Conservation (phyloP, 2,888 invertebrate species). For the Atrina japonica region DNA sequence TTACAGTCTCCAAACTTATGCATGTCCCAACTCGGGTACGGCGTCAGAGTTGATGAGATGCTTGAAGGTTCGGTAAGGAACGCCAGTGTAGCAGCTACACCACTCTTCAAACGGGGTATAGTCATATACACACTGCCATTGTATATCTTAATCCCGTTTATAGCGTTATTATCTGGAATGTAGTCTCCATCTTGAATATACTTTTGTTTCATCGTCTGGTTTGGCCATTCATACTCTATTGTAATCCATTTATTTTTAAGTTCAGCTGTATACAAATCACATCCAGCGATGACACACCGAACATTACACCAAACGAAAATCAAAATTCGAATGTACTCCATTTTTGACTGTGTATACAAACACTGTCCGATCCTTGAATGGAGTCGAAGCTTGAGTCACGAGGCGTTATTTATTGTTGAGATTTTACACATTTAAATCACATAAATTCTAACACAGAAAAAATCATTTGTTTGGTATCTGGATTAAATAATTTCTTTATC, state of each 20-base stretch:
- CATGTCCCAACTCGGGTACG: constrained; percentile 62
- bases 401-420: too few relatives aligned
- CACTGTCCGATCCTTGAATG: too few relatives aligned
- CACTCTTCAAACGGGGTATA: constrained; percentile 56
- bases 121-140: constrained; percentile 55
- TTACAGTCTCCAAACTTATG: constrained; percentile 56
- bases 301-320: too few relatives aligned
- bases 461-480: too few relatives aligned
- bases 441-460: too few relatives aligned
- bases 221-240: constrained; percentile 66
- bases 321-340: too few relatives aligned
- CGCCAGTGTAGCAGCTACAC: constrained; percentile 56
- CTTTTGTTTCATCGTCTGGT: constrained; percentile 46
- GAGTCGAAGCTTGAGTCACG: too few relatives aligned
- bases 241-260: constrained; percentile 59
- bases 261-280: neutral
- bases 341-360: too few relatives aligned
- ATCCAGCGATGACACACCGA: neutral
- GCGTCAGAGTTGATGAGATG: constrained; percentile 45
- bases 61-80: constrained; percentile 36
- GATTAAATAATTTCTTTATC: too few relatives aligned
- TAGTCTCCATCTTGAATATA: constrained; percentile 49
- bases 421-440: too few relatives aligned
- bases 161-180: constrained; percentile 52
- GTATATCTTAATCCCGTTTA: constrained; percentile 65